These are phyloP conservation scores for Acrossocheilus fasciatus DNA, from an alignment of 2,797 vertebrate species.

Conservation along the genomic window DNA sequence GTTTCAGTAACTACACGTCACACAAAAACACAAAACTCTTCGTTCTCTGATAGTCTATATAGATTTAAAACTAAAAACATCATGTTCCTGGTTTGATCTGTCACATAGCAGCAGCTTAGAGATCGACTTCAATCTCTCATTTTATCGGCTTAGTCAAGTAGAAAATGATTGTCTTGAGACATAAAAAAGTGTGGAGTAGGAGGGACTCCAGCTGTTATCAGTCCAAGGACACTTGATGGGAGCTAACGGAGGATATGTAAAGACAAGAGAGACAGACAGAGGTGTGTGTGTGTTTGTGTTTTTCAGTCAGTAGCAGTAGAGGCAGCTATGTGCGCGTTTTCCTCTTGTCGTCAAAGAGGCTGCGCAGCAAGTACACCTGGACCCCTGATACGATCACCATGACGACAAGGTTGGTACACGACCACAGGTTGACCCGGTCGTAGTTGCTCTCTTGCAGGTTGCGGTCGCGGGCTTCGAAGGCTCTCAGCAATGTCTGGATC, in stretches of 20 bases:
- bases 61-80: slow-evolving; percentile 21
- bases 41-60: slow-evolving; percentile 19
- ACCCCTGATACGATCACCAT: slow-evolving; percentile 90
- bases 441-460: slow-evolving; percentile 98
- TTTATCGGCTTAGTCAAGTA: slow-evolving; percentile 43
- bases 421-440: slow-evolving; percentile 95
- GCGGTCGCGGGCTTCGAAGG: slow-evolving; percentile 96
- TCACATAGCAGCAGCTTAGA: slow-evolving; percentile 45
- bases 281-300: slow-evolving; percentile 24
- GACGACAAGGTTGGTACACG: slow-evolving; percentile 84
- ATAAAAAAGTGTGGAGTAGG: background rate
- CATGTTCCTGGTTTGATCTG: slow-evolving; percentile 3
- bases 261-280: background rate
- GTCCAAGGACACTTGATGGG: slow-evolving; percentile 27
- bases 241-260: background rate
- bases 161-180: slow-evolving; percentile 56
- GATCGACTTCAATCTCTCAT: slow-evolving; percentile 24
- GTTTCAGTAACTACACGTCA: slow-evolving; percentile 18
- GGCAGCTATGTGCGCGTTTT: slow-evolving; percentile 87
- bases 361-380: slow-evolving; percentile 94
- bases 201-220: background rate
- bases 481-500: slow-evolving; percentile 91
- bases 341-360: slow-evolving; percentile 93
- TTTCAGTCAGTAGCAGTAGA: slow-evolving; percentile 15
- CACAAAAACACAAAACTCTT: slow-evolving; percentile 30